These are phyloP conservation scores for Leptoclinus maculatus DNA, from an alignment of 2,797 vertebrate genomes.

Conservation along the genomic window DNA sequence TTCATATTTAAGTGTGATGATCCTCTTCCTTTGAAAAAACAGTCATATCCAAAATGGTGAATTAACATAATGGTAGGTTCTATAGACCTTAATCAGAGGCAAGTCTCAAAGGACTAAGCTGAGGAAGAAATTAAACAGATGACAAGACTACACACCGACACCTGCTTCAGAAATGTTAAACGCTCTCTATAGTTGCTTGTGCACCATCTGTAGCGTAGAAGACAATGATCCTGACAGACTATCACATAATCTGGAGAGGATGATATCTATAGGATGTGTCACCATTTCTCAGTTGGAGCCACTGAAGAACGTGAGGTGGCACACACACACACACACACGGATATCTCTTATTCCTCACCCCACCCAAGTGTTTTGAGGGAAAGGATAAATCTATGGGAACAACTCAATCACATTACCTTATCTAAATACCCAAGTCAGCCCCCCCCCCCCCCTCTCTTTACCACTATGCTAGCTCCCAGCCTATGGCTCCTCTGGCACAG, in stretches of 20 bases:
- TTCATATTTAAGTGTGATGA: background rate
- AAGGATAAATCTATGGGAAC: conserved; percentile 78
- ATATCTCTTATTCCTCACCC: conserved; percentile 38
- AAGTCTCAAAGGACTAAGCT: background rate
- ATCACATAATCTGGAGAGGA: conserved; percentile 46
- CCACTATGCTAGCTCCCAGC: conserved; percentile 67
- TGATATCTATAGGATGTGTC: conserved; percentile 36
- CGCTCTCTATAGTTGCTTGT: conserved; percentile 5
- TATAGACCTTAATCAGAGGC: conserved; percentile 20
- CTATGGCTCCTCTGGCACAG: conserved; percentile 69
- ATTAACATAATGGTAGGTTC: conserved; percentile 12
- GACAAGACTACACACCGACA: conserved; percentile 24
- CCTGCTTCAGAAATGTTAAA: conserved; percentile 38
- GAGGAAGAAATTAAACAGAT: conserved; percentile 27
- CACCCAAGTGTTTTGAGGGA: conserved; percentile 55
- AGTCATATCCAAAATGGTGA: background rate
- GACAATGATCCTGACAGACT: conserved; percentile 40
- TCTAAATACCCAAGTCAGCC: conserved; percentile 81
- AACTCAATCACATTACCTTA: conserved; percentile 87
- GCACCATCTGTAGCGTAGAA: conserved; percentile 42
- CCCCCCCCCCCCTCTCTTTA: conserved; percentile 57
- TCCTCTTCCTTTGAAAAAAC: background rate
- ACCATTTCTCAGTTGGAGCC: conserved; percentile 41
- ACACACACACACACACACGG: conserved; percentile 7
- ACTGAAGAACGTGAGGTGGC: conserved; percentile 51